Evolutionary conservation across 2,113 vertebrate species (phyloP).

Genomic region (Emydura subglobosa): DNA sequence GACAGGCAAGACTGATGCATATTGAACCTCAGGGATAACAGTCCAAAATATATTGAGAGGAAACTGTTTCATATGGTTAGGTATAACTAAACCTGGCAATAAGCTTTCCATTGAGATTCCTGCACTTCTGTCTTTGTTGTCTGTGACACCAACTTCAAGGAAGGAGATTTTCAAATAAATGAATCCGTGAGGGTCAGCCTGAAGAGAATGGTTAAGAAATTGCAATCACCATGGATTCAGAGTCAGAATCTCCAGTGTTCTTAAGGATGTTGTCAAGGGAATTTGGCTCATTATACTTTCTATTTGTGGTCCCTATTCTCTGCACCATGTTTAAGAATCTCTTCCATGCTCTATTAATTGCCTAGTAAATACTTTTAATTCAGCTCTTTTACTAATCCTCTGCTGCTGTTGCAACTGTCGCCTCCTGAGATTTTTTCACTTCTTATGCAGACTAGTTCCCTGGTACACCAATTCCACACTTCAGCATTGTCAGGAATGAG

Average conservation of each 20-base stretch:
- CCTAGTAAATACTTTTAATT: background rate
- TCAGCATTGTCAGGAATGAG: background rate
- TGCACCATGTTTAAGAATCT: background rate
- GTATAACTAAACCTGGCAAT: background rate
- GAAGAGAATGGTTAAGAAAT: background rate
- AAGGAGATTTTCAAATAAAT: background rate
- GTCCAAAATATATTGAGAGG: background rate
- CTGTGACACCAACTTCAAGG: background rate
- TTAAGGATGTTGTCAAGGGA: background rate
- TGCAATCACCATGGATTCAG: background rate
- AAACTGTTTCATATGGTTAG: background rate
- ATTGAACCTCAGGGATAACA: background rate
- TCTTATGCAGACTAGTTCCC: background rate
- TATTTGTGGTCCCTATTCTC: background rate
- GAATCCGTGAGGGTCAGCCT: background rate
- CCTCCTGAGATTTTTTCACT: background rate
- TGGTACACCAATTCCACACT: background rate
- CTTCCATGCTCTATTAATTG: background rate
- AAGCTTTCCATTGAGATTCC: background rate
- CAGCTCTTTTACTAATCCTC: background rate
- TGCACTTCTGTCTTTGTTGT: background rate
- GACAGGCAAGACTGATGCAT: background rate
- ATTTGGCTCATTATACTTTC: background rate
- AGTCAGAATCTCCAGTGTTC: background rate
- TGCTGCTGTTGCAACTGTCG: background rate